Evolutionary conservation across 2,113 vertebrate species (phyloP), one percentile per base, ranked within the genome.

Genomic region (Cyprinodon tularosa): DNA sequence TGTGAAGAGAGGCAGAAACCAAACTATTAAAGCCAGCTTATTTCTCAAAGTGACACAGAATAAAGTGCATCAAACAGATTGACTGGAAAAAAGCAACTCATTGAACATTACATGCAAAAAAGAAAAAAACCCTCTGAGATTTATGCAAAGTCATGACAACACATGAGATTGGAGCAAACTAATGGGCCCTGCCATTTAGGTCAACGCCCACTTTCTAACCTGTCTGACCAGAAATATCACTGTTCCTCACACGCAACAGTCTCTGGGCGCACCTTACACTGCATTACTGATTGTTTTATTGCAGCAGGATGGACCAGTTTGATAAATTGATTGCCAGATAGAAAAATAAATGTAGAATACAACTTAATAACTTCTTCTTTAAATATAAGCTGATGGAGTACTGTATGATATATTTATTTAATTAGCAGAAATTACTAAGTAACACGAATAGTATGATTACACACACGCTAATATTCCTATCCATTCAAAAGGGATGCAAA

Each of bases 71-170:
- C 50, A 57, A 10, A 57, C 44, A 45, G 44, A 12, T 45, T 45
- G 9, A 10, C 12, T 45, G 9, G 9, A 45, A 45, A 45, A 7
- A 45, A 12, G 44, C 44, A 45, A 12, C 9, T 45, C 44, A 45
- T 45, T 45, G 9, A 45, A 45, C 44, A 45, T 45, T 8, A 45
- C 9, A 45, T 45, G 42, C 44, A 11, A 7, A 6, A 20, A 15
- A 3, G 8, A 0, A 15, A 57, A 57, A n/a, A 57, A 57, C 17
- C 15, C 12, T 5, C 42, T 64, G 37, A 6, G 38, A 36, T 36
- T 47, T 47, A 6, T 48, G 65, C 44, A 29, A 48, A 67, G 65
- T 67, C 65, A 48, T 67, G 17, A 65, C n/a, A 45, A 29, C 64
- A n/a, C 10, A 29, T 6, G 11, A 45, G 4, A 66, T 29, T 7